A percentile compares a stretch with the other conserved stretches of the same genome.
These are phyloP conservation scores for Centroberyx gerrardi DNA, from an alignment of 2,797 vertebrate species.

Conservation along the genomic window DNA sequence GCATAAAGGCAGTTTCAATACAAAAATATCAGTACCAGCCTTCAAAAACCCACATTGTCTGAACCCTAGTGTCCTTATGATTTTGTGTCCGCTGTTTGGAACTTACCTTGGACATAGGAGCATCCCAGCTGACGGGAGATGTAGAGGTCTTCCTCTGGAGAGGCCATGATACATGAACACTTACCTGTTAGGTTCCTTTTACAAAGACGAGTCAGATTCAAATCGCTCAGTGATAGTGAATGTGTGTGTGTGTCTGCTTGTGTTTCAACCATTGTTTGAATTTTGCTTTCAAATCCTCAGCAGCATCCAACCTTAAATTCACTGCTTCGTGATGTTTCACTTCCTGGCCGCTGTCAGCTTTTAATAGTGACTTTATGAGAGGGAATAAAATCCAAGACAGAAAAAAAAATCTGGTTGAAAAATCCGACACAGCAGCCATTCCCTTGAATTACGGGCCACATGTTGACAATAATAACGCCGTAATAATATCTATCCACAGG, in stretches of 20 bases:
- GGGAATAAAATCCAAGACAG: slow-evolving; percentile 24
- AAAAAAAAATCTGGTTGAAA: slow-evolving; percentile 34
- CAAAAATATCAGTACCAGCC: neutral
- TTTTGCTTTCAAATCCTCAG: slow-evolving; percentile 1
- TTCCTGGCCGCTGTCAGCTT: slow-evolving; percentile 28
- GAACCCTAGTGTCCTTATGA: neutral
- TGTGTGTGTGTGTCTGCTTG: slow-evolving; percentile 26
- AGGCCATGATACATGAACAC: neutral
- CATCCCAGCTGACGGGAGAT: slow-evolving; percentile 16
- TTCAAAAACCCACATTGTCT: slow-evolving; percentile 1
- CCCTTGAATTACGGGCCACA: slow-evolving; percentile 57
- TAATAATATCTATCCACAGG: slow-evolving; percentile 62
- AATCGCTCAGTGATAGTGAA: neutral
- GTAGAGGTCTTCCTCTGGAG: neutral
- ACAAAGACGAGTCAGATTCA: neutral
- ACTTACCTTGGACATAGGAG: slow-evolving; percentile 51
- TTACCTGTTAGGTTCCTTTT: slow-evolving; percentile 6
- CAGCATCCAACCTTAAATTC: neutral
- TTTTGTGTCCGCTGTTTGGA: neutral
- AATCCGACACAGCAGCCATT: slow-evolving; percentile 41
- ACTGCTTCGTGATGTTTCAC: neutral
- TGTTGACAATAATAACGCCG: slow-evolving; percentile 51
- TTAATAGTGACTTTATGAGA: slow-evolving; percentile 9
- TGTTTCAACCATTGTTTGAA: neutral
- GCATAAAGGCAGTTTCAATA: too few species aligned